Base-by-base conservation (phyloP, 2,888 invertebrate genomes). In the Strigamia crassipes region DNA sequence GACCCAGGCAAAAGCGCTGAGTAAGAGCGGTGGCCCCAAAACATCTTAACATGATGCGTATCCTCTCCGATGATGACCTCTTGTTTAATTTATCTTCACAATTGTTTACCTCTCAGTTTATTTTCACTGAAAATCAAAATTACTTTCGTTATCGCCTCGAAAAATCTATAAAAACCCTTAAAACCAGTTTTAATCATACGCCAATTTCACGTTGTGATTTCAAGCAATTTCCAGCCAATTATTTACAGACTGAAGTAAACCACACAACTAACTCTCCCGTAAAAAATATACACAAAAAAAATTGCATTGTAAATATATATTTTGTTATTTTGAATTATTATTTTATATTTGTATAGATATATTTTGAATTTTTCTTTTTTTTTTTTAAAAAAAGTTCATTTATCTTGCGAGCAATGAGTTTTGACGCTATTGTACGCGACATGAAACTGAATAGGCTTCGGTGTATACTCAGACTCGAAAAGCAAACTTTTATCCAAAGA, bases 1-100 rank as follows among this genome's bases (percentile, higher is more conserved):
- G 51, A 51, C 51, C 34, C 38, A 10, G 15, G 42, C 41, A 41
- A 79, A 79, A 79, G 34, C 79, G 79, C 79, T 79, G 79, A 79
- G 79, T 79, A 79, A 79, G 31, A 77, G 34, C n/a, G 27, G 77
- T 34, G 31, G 77, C 77, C 77, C 77, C 51, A 51, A 51, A 51
- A 51, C 51, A 51, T 51, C 51, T 51, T 51, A 51, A 51, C 51
- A 51, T 51, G 51, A 15, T 51, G 51, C 51, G 51, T 51, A 51
- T 51, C 51, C 51, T n/a, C n/a, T 51, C 51, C 13, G n/a, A 51
- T 18, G 51, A 51, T 51, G 51, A 51, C 51, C 51, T 51, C 51
- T 51, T 51, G 51, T 51, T 46, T 10, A 51, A 51, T 51, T 51
- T 51, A n/a, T 51, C 15, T 3, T 13, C n/a, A n/a, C 18, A 51